Percentiles rank a stretch among this genome's conserved stretches.
Conservation (phyloP, 2,113 vertebrate species). For the Phaethon lepturus region DNA sequence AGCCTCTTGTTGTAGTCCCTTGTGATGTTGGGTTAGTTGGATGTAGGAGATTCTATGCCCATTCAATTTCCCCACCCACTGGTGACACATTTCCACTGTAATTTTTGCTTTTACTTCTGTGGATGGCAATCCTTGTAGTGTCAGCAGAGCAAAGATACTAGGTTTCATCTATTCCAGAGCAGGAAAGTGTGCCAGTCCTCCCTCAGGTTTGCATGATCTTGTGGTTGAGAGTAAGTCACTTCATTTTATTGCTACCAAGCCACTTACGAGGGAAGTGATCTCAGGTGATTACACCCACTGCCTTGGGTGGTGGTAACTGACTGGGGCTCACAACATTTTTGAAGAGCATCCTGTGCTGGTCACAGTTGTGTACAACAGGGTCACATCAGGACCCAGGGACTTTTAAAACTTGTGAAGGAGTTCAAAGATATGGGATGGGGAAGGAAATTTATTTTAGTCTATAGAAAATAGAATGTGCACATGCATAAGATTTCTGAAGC, state of each 20-base stretch:
- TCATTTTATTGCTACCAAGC: not conserved
- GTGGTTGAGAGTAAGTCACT: not conserved
- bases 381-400: not conserved
- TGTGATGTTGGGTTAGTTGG: not conserved
- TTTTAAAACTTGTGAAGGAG: not conserved
- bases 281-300: not conserved
- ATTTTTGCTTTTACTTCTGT: not conserved
- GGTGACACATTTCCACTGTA: not conserved
- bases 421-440: fast-evolving
- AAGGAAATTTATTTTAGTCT: not conserved
- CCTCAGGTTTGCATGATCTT: not conserved
- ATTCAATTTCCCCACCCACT: not conserved
- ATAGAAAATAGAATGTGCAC: not conserved
- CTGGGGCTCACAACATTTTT: not conserved
- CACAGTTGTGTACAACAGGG: not conserved
- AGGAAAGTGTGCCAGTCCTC: not conserved
- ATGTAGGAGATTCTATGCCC: not conserved
- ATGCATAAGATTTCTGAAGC: not conserved
- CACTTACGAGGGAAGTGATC: not conserved
- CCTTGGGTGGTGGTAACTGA: not conserved
- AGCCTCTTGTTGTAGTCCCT: not conserved
- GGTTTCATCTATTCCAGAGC: not conserved
- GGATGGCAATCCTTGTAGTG: not conserved
- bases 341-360: not conserved
- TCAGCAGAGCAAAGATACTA: not conserved